Evolutionary conservation across 2,113 vertebrate species (phyloP).

Genomic region (Gallinago jamesoni): DNA sequence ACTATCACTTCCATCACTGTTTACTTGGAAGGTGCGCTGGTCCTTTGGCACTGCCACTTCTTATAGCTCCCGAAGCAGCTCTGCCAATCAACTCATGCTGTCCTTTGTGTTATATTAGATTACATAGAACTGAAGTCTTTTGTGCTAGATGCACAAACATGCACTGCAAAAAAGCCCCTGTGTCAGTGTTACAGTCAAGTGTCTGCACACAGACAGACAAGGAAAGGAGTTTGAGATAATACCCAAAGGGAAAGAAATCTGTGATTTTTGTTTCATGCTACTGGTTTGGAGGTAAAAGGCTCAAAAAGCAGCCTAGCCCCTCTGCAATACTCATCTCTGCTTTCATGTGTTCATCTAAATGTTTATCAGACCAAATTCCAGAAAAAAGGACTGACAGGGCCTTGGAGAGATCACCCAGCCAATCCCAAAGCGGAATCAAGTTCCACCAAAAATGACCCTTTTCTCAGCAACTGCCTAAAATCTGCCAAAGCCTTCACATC

Average conservation of each 20-base stretch:
- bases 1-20: not conserved
- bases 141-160: not conserved
- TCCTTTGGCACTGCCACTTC: not conserved
- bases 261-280: not conserved
- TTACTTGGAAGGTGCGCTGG: not conserved
- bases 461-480: not conserved
- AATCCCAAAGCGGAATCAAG: not conserved
- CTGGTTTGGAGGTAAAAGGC: not conserved
- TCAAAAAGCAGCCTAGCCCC: not conserved
- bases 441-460: not conserved
- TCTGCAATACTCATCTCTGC: not conserved
- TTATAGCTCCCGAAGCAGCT: not conserved
- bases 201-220: not conserved
- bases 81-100: not conserved
- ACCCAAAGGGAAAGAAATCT: accelerated
- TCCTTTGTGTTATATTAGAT: not conserved
- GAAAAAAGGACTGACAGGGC: not conserved
- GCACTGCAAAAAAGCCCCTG: accelerated
- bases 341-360: not conserved
- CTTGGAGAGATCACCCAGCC: not conserved
- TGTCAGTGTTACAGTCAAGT: accelerated
- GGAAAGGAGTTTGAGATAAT: not conserved
- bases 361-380: not conserved
- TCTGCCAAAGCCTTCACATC: not conserved
- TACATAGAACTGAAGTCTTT: not conserved